Evolutionary conservation across 2,113 vertebrate species (phyloP).

Genomic region (Nerophis ophidion): DNA sequence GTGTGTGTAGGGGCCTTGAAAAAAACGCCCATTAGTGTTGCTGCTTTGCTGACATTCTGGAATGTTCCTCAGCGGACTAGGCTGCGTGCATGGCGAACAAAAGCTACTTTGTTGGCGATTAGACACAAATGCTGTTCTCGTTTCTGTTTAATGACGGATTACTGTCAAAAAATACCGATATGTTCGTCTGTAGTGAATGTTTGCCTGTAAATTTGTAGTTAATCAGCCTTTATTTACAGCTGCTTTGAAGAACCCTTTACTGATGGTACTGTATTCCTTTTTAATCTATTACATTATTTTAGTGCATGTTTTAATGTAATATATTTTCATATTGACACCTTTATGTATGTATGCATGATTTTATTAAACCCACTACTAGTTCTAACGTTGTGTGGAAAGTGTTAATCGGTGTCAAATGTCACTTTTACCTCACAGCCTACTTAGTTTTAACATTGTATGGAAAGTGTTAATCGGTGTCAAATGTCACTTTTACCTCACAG

Average conservation of each 20-base stretch:
- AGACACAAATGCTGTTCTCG: not conserved
- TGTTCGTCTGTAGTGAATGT: not conserved
- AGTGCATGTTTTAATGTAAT: slow-evolving; percentile 28
- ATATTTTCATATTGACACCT: not conserved
- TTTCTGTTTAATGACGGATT: slow-evolving; percentile 6
- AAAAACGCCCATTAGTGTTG: slow-evolving; percentile 30
- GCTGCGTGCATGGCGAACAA: slow-evolving; percentile 14
- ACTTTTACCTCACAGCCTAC: no score
- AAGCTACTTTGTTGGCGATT: not conserved
- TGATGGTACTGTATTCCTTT: slow-evolving; percentile 26
- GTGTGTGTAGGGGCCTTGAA: slow-evolving; percentile 45
- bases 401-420: no score
- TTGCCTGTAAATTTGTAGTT: not conserved
- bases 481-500: no score
- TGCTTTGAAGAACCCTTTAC: slow-evolving; percentile 11
- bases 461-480: no score
- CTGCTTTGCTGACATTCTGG: slow-evolving; percentile 37
- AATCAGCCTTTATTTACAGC: slow-evolving; percentile 10
- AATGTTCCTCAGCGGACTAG: slow-evolving; percentile 62
- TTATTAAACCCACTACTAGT: not conserved
- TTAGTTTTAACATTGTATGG: no score
- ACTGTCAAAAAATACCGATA: not conserved
- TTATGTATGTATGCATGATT: slow-evolving; percentile 8
- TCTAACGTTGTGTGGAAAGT: no score
- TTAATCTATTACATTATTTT: not conserved